phyloP scores from a whole-genome alignment of 2,888 invertebrate species.

The Metalampra italica region DNA sequence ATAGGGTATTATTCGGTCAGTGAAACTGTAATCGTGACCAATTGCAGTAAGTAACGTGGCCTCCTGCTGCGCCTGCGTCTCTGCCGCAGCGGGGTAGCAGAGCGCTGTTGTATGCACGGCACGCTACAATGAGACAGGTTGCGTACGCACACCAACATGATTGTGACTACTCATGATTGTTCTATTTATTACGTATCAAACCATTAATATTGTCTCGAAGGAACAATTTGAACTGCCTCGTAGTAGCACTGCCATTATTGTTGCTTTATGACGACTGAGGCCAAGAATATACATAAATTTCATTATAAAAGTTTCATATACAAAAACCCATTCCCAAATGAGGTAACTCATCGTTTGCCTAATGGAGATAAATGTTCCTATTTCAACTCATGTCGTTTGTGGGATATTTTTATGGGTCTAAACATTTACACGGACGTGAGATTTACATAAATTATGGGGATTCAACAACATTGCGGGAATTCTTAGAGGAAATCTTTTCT shows the following conservation, averaged over 20 bases:
- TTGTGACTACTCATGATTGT: conserved; percentile 8
- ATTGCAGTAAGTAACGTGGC: conserved; percentile 56
- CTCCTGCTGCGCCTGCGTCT: conserved; percentile 50
- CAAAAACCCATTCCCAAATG: conserved; percentile 13
- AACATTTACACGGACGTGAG: conserved; percentile 30
- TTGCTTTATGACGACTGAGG: background rate
- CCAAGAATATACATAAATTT: conserved; percentile 5
- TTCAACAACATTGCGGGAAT: conserved; percentile 37
- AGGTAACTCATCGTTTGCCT: conserved; percentile 13
- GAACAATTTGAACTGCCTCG: background rate
- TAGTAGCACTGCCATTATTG: too few species aligned
- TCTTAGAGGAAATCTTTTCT: conserved; percentile 35
- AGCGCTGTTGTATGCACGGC: conserved; percentile 30
- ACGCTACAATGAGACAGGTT: conserved; percentile 20
- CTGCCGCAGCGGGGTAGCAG: conserved; percentile 47
- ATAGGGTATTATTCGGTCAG: conserved; percentile 47
- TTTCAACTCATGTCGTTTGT: conserved; percentile 9
- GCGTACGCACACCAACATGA: conserved; percentile 5
- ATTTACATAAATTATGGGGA: conserved; percentile 42
- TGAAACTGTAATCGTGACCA: conserved; percentile 65
- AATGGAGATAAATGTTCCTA: conserved; percentile 16
- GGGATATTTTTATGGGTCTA: background rate
- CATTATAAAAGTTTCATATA: conserved; percentile 8
- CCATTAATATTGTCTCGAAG: too few species aligned
- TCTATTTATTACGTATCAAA: conserved; percentile 2